A percentile compares a stretch with the other conserved stretches of the same genome.
Conservation (phyloP, 2,113 vertebrate species). For the Poeciliopsis turrubarensis region DNA sequence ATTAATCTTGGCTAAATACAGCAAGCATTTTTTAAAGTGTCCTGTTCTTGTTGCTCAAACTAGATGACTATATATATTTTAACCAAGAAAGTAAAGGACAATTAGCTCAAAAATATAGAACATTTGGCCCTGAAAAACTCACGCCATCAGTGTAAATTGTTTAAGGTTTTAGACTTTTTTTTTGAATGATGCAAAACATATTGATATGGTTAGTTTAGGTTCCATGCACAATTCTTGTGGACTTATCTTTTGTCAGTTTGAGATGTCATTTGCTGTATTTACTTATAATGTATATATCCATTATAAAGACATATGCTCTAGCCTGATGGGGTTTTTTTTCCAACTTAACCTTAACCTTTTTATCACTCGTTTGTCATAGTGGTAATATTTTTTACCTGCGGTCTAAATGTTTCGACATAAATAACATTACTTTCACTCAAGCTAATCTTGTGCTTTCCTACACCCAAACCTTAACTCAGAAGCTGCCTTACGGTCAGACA, state of each 20-base stretch:
- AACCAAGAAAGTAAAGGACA: neutral
- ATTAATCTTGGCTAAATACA: neutral
- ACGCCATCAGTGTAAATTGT: neutral
- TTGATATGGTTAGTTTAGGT: neutral
- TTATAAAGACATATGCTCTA: neutral
- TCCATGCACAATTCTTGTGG: neutral
- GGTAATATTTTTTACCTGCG: neutral
- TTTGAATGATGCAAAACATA: too few species aligned
- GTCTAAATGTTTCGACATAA: neutral
- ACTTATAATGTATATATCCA: neutral
- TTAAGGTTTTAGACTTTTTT: neutral
- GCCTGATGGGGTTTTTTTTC: neutral
- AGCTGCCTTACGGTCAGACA: neutral
- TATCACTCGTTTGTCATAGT: neutral
- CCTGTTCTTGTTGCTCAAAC: neutral
- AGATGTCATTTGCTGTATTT: neutral
- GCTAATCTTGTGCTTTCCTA: neutral
- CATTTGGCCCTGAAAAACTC: neutral
- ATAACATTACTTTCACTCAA: neutral
- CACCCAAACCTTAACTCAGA: neutral
- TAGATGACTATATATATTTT: neutral
- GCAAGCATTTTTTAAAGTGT: neutral
- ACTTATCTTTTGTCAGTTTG: neutral
- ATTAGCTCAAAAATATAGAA: neutral
- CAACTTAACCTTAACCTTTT: neutral